Evolutionary conservation across 2,797 vertebrate species (phyloP).

Genomic region (Chaetodon trifasciatus): DNA sequence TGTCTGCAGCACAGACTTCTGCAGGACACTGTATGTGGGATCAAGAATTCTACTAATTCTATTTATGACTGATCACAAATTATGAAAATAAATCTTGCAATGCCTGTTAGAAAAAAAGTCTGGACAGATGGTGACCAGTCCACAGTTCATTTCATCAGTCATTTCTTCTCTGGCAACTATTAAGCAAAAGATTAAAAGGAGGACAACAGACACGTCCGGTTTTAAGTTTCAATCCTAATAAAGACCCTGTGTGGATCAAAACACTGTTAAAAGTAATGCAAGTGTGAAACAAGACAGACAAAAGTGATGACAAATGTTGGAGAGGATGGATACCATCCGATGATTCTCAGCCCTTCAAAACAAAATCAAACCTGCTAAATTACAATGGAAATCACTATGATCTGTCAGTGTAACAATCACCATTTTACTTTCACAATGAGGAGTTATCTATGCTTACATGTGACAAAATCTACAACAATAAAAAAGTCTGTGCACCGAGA

Average conservation of each 20-base stretch:
- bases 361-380: no score
- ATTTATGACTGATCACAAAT: no score
- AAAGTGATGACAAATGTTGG: background rate
- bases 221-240: no score
- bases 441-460: no score
- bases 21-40: no score
- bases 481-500: background rate
- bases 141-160: no score
- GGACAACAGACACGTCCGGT: background rate
- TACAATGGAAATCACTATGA: no score
- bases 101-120: background rate
- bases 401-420: no score
- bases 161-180: background rate
- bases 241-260: background rate
- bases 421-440: no score
- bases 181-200: background rate
- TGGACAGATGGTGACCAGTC: background rate
- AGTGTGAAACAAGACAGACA: background rate
- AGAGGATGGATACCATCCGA: background rate
- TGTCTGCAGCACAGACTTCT: background rate
- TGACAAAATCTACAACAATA: no score
- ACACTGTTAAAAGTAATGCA: background rate
- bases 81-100: background rate
- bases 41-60: background rate
- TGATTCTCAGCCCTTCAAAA: background rate